phyloP scores from a whole-genome alignment of 2,113 vertebrate species.

The Chroicocephalus ridibundus region DNA sequence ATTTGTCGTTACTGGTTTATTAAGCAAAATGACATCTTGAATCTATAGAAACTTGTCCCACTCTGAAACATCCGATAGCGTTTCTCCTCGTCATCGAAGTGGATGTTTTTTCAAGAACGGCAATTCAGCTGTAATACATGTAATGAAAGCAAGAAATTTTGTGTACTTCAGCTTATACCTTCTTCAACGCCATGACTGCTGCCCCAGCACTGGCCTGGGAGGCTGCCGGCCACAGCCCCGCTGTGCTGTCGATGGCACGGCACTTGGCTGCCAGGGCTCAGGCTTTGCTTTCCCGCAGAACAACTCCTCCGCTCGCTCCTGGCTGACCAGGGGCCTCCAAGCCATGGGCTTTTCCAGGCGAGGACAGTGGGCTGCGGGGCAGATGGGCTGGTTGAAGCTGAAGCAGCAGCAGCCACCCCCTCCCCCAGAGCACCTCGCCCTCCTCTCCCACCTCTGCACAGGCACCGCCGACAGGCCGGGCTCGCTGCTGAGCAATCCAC shows the following conservation, averaged over 20 bases:
- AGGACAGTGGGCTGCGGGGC: background rate
- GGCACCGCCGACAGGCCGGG: background rate
- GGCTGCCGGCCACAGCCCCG: background rate
- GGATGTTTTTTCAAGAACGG: background rate
- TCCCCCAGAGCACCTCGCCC: background rate
- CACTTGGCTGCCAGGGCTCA: accelerated
- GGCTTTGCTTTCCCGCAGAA: background rate
- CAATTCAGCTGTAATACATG: background rate
- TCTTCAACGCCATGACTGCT: background rate
- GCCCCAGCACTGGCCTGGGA: background rate
- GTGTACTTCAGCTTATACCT: too few species aligned
- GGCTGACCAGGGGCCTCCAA: background rate
- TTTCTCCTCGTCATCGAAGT: background rate
- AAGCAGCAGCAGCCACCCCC: background rate
- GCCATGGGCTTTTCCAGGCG: background rate
- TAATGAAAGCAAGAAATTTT: background rate
- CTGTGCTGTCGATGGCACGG: background rate
- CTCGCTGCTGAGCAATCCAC: background rate
- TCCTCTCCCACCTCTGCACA: background rate
- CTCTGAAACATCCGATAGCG: background rate
- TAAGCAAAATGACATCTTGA: background rate
- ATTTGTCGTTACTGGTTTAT: background rate
- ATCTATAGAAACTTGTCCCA: background rate
- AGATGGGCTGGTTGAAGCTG: background rate
- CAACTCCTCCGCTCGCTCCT: background rate